phyloP scores from a whole-genome alignment of 2,113 vertebrate genomes.

The Herpailurus yagouaroundi region DNA sequence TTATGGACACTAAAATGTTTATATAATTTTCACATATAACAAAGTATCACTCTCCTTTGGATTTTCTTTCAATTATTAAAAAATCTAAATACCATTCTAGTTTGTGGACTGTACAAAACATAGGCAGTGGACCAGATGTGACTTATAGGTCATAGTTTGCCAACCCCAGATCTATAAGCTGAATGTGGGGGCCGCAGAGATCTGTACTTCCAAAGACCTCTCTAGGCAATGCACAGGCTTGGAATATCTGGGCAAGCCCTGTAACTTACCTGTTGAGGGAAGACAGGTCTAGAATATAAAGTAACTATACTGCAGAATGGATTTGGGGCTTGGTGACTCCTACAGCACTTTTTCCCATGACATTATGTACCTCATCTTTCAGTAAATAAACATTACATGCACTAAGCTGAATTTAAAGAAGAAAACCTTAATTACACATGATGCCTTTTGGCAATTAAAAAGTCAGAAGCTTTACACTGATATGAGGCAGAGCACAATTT shows the following conservation, averaged over 20 bases:
- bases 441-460: constrained; percentile 11
- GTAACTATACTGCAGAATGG: not conserved
- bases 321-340: not conserved
- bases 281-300: constrained; percentile 1
- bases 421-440: constrained; percentile 1
- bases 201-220: not conserved
- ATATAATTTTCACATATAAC: constrained; percentile 18
- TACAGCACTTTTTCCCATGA: not conserved
- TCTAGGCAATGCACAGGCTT: not conserved
- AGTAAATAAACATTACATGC: not conserved
- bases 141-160: not conserved
- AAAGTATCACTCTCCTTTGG: constrained; percentile 28
- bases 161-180: not conserved
- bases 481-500: not conserved
- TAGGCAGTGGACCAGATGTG: not conserved
- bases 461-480: constrained; percentile 22
- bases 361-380: not conserved
- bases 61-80: constrained; percentile 50
- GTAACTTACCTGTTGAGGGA: not conserved
- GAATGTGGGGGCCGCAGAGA: not conserved
- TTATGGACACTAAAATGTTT: not conserved
- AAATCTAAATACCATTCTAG: constrained; percentile 2
- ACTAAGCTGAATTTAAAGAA: constrained; percentile 10
- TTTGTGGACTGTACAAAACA: not conserved
- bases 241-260: not conserved